Base-by-base conservation (phyloP, 2,113 vertebrate species). In the Scomber colias region DNA sequence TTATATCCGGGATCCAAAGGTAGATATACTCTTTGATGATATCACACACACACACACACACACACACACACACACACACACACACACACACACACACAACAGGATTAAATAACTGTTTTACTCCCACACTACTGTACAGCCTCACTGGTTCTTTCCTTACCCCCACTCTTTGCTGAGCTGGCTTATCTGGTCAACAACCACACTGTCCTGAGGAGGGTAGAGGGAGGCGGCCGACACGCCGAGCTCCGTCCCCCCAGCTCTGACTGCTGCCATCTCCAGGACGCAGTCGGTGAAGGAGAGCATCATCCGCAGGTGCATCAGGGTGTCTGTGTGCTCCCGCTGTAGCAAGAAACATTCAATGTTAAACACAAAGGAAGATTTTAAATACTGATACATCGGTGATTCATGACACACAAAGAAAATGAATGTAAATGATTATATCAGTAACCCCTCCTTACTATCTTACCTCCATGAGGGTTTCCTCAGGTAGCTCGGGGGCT, bases 141-240 rank as follows among this genome's bases (percentile, higher is more conserved):
- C 9, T 40, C 35, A 40, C 8, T 40, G 7, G 35, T 40, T 40
- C 35, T 8, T 19, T 35, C 1, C 95, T 89, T 90, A 99, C 98
- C 98, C 97, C 98, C 98, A 99, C 44, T 99, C 98, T 86, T 95
- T 99, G 94, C 97, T 99, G 79, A 99, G 96, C 86, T 97, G 98
- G 92, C 97, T 98, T 87, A 99, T 99, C 94, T 99, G 97, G 94
- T 99, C 97, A 49, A 99, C 97, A 0, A 99, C 96, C 68, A 97
- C 96, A 17, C 97, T 99, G 87, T 99, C 98, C 81, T 99, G 98
- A 48, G 97, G 97, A 30, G 97, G 97, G 88, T 97, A 98, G 21
- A 97, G 90, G 0, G 97, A 97, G 0, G 97, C 96, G 0, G 92
- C 92, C 0, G 97, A 98, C 16, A 94, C 79, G 1, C 96, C 97